These are phyloP conservation scores for Pelusios castaneus DNA, from an alignment of 2,113 vertebrate genomes.

Conservation along the genomic window DNA sequence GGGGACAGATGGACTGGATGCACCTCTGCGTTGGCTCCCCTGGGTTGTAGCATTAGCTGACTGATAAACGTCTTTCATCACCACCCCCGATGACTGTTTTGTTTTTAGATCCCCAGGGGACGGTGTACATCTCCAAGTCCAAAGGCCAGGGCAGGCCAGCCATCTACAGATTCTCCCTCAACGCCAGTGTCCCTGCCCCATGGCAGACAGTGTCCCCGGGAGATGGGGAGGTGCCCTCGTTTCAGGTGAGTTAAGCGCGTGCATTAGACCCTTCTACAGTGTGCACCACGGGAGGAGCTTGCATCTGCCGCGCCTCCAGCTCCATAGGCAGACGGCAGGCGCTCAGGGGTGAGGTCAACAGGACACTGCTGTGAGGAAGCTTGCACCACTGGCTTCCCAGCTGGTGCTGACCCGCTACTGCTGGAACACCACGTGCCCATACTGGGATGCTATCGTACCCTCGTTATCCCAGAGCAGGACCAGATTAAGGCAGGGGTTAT, in stretches of 20 bases:
- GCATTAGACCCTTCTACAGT: constrained; percentile 33
- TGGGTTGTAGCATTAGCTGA: background rate
- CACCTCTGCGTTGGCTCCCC: background rate
- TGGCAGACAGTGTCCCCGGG: constrained; percentile 85
- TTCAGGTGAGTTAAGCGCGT: constrained; percentile 85
- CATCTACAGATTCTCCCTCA: constrained; percentile 91
- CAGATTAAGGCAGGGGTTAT: too few relatives aligned
- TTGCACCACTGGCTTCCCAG: background rate
- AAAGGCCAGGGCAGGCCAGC: constrained; percentile 80
- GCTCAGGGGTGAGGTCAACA: background rate
- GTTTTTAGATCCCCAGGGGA: constrained; percentile 82
- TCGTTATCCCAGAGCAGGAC: background rate
- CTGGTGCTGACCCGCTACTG: background rate
- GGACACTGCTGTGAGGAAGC: background rate
- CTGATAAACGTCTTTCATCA: background rate
- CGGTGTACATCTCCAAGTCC: constrained; percentile 90
- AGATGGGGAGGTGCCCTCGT: constrained; percentile 89
- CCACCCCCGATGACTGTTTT: background rate
- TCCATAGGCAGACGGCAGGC: background rate
- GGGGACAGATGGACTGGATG: background rate
- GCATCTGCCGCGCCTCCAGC: background rate
- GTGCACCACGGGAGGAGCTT: constrained; percentile 51
- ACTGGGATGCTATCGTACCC: background rate
- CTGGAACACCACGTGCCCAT: background rate
- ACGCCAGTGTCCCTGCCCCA: constrained; percentile 84